Evolutionary conservation across 2,113 vertebrate species (phyloP), one percentile per base, ranked within the genome.

Genomic region (Tyto alba): DNA sequence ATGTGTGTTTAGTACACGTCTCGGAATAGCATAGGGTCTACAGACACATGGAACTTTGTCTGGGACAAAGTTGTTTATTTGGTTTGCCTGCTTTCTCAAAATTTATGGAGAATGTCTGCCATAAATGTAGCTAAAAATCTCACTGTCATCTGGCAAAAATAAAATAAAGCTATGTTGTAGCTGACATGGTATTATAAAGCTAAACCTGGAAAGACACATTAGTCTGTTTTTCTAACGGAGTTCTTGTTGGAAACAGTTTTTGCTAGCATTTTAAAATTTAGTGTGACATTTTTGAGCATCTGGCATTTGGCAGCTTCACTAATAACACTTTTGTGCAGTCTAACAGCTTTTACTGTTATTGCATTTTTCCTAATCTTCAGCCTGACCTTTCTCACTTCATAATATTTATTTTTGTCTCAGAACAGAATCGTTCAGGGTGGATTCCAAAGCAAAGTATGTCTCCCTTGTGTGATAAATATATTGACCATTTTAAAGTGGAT

Each of bases 351-450:
- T 72, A 81, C 52, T 71, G 29, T 76, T 85, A 66, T 13, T 87
- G 68, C 62, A 38, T 92, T 86, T 92, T 87, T 78, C 16, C 7
- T 91, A 32, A 91, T 92, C 84, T 96, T 88, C 84, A 92, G 20
- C n/a, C 80, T 96, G 92, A 95, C 91, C 90, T 96, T 96, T 96
- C 53, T 95, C 5, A 27, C 80, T 95, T 92, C 74, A 81, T 95
- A 96, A 87, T 95, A 92, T 95, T 97, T 96, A 89, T 92, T 96
- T 87, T 73, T 73, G n/a, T 69, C 36, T 87, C 74, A 72, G 88
- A 80, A 78, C 80, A 88, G 67, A 93, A 77, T 77, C 6, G 71
- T 90, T 91, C 89, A 68, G 94, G 36, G 60, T 0, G 0, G 53
- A 72, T 89, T 95, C 77, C 76, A 81, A 86, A 88, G 73, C 76